Evolutionary conservation across 2,113 vertebrate genomes (phyloP).

Genomic region (Plotosus lineatus): DNA sequence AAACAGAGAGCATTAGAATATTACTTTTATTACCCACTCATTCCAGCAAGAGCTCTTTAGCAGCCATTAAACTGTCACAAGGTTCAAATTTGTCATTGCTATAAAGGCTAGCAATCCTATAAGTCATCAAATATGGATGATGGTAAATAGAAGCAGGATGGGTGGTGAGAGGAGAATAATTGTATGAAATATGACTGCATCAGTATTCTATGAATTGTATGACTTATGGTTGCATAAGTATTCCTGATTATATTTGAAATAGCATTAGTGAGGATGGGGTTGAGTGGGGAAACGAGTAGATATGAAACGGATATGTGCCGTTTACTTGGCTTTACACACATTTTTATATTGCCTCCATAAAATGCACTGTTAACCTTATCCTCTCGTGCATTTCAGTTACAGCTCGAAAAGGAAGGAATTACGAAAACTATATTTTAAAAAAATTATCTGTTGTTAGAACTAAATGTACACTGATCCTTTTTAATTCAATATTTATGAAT

Average conservation of each 20-base stretch:
- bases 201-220: constrained; percentile 56
- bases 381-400: background rate
- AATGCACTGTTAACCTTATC: background rate
- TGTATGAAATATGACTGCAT: constrained; percentile 54
- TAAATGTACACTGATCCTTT: background rate
- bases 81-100: constrained; percentile 85
- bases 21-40: constrained; percentile 83
- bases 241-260: constrained; percentile 47
- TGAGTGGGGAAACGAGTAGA: background rate
- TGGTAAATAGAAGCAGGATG: constrained; percentile 74
- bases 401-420: background rate
- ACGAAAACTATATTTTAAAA: background rate
- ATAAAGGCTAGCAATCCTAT: constrained; percentile 84
- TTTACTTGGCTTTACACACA: constrained; percentile 13
- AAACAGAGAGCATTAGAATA: constrained; percentile 84
- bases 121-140: constrained; percentile 87
- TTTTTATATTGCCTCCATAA: constrained; percentile 1
- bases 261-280: constrained; percentile 16
- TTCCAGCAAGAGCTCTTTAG: constrained; percentile 87
- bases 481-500: background rate
- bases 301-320: constrained; percentile 32
- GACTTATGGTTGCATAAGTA: constrained; percentile 48
- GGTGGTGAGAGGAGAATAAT: constrained; percentile 70
- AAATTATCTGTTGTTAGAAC: background rate
- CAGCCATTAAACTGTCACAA: constrained; percentile 90